These are phyloP conservation scores for Euzophera pinguis DNA, from an alignment of 2,888 invertebrate genomes.

Conservation along the genomic window DNA sequence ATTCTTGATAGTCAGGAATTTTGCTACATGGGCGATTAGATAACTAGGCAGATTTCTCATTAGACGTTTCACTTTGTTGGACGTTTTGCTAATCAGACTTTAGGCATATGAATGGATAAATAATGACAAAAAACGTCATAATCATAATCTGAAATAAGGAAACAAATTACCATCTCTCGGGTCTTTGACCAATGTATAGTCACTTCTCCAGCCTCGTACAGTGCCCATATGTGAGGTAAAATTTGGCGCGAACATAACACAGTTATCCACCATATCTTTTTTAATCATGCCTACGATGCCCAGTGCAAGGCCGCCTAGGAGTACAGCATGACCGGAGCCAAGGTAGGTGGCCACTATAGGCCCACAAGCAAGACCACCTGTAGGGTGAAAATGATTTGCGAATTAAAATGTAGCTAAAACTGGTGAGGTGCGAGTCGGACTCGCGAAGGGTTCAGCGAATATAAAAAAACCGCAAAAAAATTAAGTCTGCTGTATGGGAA, in stretches of 20 bases:
- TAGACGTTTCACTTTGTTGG: too few relatives aligned
- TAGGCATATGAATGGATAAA: too few relatives aligned
- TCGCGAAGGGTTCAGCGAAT: too few relatives aligned
- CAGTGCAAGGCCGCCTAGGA: slow-evolving; percentile 47
- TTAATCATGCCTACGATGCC: slow-evolving; percentile 47
- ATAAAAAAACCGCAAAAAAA: too few relatives aligned
- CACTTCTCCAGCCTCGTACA: slow-evolving; percentile 38
- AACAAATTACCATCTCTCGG: slow-evolving; percentile 44
- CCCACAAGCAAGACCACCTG: slow-evolving; percentile 61
- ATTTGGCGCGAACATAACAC: slow-evolving; percentile 31
- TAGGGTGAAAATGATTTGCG: background rate
- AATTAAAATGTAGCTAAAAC: background rate
- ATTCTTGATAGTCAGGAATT: too few relatives aligned
- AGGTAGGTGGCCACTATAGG: slow-evolving; percentile 52
- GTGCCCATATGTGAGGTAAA: slow-evolving; percentile 33
- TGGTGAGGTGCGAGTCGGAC: too few relatives aligned
- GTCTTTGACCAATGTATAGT: slow-evolving; percentile 41
- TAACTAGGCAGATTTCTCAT: too few relatives aligned
- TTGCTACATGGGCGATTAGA: too few relatives aligned
- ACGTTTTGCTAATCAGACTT: too few relatives aligned
- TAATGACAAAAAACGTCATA: too few relatives aligned
- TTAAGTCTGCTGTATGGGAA: too few relatives aligned
- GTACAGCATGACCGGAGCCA: slow-evolving; percentile 46
- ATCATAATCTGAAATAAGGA: too few relatives aligned
- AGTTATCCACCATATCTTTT: slow-evolving; percentile 43